These are phyloP conservation scores for Clunio marinus DNA, from an alignment of 2,888 invertebrate genomes.

Conservation along the genomic window DNA sequence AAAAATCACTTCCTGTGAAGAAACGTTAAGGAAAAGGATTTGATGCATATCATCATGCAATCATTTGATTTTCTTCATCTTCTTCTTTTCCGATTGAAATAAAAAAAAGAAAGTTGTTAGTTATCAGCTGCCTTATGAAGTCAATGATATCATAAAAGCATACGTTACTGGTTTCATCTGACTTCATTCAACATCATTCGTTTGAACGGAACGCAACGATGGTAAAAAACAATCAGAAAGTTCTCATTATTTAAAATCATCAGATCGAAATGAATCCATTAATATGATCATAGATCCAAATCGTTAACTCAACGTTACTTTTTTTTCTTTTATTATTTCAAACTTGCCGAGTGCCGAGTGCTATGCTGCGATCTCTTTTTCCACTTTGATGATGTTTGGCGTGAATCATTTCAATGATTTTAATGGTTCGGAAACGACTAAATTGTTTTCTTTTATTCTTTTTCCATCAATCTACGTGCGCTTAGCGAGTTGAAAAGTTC, in stretches of 20 bases:
- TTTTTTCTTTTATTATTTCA: background rate
- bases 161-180: no score
- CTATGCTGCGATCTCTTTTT: background rate
- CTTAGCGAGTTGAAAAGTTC: constrained; percentile 3
- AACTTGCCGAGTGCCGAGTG: background rate
- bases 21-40: constrained; percentile 27
- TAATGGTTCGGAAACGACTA: constrained; percentile 22
- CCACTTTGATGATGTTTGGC: constrained; percentile 16
- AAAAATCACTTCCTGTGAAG: constrained; percentile 32
- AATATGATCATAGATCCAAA: background rate
- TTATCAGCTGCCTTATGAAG: constrained; percentile 34
- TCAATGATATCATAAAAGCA: no score
- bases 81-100: background rate
- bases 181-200: background rate
- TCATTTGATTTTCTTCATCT: background rate
- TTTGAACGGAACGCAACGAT: constrained; percentile 14
- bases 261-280: background rate
- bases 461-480: background rate
- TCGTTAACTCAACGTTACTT: constrained; percentile 2
- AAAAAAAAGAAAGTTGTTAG: background rate
- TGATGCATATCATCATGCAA: constrained; percentile 34
- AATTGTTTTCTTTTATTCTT: constrained; percentile 20
- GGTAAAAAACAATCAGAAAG: constrained; percentile 23
- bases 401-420: constrained; percentile 37
- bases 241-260: constrained; percentile 8